Base-by-base conservation (phyloP, 2,888 invertebrate genomes). In the Falcaria lacertinaria region DNA sequence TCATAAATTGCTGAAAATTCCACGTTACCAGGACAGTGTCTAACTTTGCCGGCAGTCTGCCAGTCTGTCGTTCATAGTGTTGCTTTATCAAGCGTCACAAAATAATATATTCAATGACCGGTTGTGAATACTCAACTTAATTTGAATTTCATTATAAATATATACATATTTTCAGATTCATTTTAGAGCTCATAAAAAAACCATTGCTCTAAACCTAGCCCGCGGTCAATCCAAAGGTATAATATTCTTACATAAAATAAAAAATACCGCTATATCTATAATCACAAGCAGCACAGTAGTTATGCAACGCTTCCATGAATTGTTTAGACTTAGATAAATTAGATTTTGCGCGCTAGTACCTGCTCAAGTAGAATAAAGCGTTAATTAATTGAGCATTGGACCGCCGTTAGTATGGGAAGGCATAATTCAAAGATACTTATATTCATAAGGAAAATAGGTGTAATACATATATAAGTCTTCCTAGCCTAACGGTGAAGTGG, bases 301-400 rank as follows among this genome's bases (percentile, higher is more conserved):
- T 59, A 71, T 74, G 76, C 75, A 75, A 81, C 56, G 85, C 84
- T 85, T 84, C 66, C 54, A 62, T 71, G 57, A 65, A 73, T 70
- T 79, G 74, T 73, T 68, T 64, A 47, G 53, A 60, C 57, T 65
- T 78, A 76, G 73, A 74, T 54, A 43, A 68, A 64, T 65, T 70
- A 74, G 74, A 60, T 65, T 77, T 72, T 72, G 74, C 74, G 76
- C 74, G 76, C 74, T 78, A 74, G 65, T 67, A 60, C 47, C 66
- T 45, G 64, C 68, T 70, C 64, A 48, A 56, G 73, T 80, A 76
- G 74, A 68, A 57, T 50, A 58, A 57, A 45, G 60, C 56, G 58
- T 65, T 50, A 45, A 41, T 61, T 53, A 48, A 57, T 86, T 88
- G 87, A 86, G 87, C 87, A 87, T 88, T 86, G 69, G 87, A 85